phyloP scores from a whole-genome alignment of 2,797 vertebrate genomes.

The Cyclura pinguis region DNA sequence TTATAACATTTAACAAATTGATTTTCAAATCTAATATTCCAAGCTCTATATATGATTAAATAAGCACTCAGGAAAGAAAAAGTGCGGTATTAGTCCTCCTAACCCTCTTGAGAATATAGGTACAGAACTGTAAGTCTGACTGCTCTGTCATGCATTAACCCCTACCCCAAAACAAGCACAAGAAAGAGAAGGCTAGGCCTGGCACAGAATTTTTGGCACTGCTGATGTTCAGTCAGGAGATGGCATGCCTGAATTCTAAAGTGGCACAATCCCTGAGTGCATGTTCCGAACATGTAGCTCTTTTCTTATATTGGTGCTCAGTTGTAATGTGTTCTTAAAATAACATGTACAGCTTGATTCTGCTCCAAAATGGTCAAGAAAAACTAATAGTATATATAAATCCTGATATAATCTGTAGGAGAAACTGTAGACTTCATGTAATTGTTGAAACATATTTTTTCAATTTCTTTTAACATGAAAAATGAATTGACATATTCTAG shows the following conservation, averaged over 20 bases:
- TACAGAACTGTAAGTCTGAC: not conserved
- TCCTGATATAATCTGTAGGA: not conserved
- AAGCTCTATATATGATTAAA: too few species aligned
- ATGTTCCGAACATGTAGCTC: not conserved
- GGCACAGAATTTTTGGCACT: not conserved
- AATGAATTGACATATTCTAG: constrained; percentile 65
- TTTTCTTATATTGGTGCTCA: not conserved
- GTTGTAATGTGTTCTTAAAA: not conserved
- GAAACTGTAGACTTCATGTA: not conserved
- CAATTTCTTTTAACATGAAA: not conserved
- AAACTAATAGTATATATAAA: not conserved
- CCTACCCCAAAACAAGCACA: not conserved
- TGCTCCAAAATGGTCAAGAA: not conserved
- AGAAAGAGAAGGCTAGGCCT: not conserved
- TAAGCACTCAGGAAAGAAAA: not conserved
- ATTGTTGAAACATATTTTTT: not conserved
- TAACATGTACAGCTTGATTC: not conserved
- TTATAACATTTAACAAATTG: too few species aligned
- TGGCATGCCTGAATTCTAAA: not conserved
- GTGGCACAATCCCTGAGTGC: not conserved
- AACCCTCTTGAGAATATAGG: not conserved
- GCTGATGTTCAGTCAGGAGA: not conserved
- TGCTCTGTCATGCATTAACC: not conserved
- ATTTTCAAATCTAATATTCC: too few species aligned
- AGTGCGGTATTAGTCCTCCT: not conserved